Evolutionary conservation across 2,888 invertebrate species (phyloP).

Genomic region (Notodonta ziczac): DNA sequence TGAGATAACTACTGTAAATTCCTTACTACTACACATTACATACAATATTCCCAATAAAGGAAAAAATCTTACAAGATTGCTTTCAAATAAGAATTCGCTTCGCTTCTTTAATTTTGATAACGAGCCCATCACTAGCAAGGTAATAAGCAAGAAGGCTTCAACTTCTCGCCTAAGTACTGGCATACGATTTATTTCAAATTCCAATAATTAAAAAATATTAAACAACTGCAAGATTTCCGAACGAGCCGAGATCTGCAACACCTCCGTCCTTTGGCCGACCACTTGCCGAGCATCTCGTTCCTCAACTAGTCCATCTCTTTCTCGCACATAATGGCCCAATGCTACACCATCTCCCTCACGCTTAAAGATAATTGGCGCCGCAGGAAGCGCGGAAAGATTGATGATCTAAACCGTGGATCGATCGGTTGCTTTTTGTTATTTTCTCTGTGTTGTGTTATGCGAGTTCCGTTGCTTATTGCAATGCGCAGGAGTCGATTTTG

Average conservation of each 20-base stretch:
- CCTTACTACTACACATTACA: neutral
- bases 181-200: neutral
- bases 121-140: no score
- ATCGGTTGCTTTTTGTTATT: conserved; percentile 42
- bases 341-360: conserved; percentile 47
- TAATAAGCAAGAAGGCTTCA: no score
- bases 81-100: neutral
- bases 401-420: conserved; percentile 71
- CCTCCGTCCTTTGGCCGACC: conserved; percentile 43
- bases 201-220: conserved; percentile 8
- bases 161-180: neutral
- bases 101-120: no score
- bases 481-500: conserved; percentile 23
- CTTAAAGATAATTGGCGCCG: conserved; percentile 62
- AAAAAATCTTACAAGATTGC: neutral
- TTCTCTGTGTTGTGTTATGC: conserved; percentile 31
- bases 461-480: conserved; percentile 44
- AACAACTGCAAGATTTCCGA: conserved; percentile 38
- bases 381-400: conserved; percentile 74
- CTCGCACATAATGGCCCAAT: conserved; percentile 10
- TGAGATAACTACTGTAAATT: neutral
- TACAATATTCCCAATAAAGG: neutral
- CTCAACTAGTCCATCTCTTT: conserved; percentile 39
- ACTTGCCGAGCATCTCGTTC: conserved; percentile 40
- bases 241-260: conserved; percentile 50